phyloP scores from a whole-genome alignment of 37 sponge, comb jelly and placozoan species.

The Aphrocallistes beatrix region DNA sequence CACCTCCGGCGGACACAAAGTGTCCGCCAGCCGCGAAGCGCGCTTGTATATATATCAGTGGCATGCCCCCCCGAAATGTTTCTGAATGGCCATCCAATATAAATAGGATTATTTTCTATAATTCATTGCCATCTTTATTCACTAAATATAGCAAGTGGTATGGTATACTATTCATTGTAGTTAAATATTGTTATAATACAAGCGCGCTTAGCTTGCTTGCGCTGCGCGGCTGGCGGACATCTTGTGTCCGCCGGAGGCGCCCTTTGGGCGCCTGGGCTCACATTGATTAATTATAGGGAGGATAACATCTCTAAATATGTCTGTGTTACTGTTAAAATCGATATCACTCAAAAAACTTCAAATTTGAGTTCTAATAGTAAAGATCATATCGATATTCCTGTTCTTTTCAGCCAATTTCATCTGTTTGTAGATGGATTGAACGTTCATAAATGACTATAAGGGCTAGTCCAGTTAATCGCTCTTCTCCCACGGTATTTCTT shows the following conservation, averaged over 20 bases:
- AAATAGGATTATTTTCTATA: neutral
- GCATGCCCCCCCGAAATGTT: conserved; percentile 5
- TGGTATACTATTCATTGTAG: neutral
- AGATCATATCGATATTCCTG: neutral
- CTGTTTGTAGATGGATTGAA: neutral
- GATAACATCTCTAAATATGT: too few relatives aligned
- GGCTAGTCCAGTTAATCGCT: neutral
- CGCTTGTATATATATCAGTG: too few relatives aligned
- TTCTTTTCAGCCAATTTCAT: conserved; percentile 4
- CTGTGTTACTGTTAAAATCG: too few relatives aligned
- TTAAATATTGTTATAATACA: neutral
- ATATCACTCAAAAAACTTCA: too few relatives aligned
- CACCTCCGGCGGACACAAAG: too few relatives aligned
- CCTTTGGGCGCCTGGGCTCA: too few relatives aligned
- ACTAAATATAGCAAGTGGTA: neutral
- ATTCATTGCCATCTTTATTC: neutral
- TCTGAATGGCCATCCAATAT: neutral
- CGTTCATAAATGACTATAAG: neutral
- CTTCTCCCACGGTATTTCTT: conserved; percentile 7
- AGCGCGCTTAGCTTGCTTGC: too few relatives aligned
- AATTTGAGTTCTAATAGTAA: too few relatives aligned
- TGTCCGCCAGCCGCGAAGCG: too few relatives aligned
- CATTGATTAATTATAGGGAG: too few relatives aligned
- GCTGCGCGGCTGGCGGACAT: too few relatives aligned
- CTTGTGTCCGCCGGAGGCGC: too few relatives aligned